Evolutionary conservation across 2,113 vertebrate genomes (phyloP).

Genomic region (Theristicus caerulescens): DNA sequence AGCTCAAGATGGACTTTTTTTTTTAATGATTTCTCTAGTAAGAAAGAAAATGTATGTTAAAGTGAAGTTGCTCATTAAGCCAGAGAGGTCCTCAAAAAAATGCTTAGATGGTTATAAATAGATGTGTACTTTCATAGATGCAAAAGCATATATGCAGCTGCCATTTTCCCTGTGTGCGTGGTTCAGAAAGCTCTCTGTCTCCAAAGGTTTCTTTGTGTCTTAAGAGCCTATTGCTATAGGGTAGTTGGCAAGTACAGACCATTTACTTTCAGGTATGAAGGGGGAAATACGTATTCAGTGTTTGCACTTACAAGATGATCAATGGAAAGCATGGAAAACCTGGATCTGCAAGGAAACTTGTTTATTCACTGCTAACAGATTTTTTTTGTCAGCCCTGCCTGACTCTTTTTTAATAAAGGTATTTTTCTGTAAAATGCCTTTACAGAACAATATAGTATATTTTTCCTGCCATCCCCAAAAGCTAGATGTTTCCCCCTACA

Average conservation of each 20-base stretch:
- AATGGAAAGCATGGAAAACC: constrained; percentile 82
- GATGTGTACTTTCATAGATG: background rate
- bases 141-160: background rate
- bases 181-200: background rate
- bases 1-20: background rate
- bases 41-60: background rate
- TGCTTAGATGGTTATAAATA: background rate
- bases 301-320: constrained; percentile 78
- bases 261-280: background rate
- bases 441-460: background rate
- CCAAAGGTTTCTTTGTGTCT: background rate
- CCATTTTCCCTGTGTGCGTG: background rate
- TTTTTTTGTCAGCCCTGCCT: background rate
- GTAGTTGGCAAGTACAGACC: background rate
- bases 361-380: constrained; percentile 60
- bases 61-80: background rate
- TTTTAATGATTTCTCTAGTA: background rate
- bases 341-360: constrained; percentile 78
- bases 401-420: background rate
- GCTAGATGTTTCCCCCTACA: background rate
- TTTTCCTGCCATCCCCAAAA: background rate
- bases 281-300: background rate
- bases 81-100: background rate
- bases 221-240: background rate
- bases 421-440: background rate